Evolutionary conservation across 2,888 invertebrate species (phyloP), one percentile per base, ranked within the genome.

Genomic region (Andrena dorsata): DNA sequence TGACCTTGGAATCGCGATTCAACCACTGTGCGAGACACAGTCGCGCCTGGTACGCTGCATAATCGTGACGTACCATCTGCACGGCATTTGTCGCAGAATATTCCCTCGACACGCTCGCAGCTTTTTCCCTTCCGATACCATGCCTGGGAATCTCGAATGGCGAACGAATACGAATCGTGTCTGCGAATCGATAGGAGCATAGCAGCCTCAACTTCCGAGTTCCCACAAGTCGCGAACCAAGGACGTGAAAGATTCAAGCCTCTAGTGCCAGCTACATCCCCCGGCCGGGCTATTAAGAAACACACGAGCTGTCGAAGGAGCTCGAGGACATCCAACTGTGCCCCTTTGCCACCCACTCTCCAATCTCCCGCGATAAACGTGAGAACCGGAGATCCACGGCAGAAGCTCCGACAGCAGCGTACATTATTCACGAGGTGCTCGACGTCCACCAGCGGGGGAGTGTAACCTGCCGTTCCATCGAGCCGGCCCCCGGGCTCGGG

Each of bases 1-100:
- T 56, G 76, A 79, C 86, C 86, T 86, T 86, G 79, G 76, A 60
- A 71, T 32, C 53, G 61, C 69, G 71, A 47, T 58, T 71, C 76
- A 68, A 60, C 30, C 30, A 78, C 51, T 47, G 51, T 58, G 61
- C 73, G 41, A 49, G 53, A 60, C 41, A 58, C 60, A 51, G 61
- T n/a, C 23, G 56, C 61, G 56, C 41, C 69, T 51, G 58, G 56
- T 61, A 32, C 35, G 49, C 60, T 41, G 82, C 76, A 82, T 69
- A 73, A 86, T 82, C 69, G 61, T 65, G 66, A 80, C 68, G 68
- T 66, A 76, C 65, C 71, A 80, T 61, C 70, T 26, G 66, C 70
- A 56, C 74, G 75, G 49, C 30, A 47, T 47, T 53, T 1, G 23
- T 28, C 20, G 35, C 7, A 47, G 58, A 56, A 51, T 23, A 49